A percentile compares a stretch with the other conserved stretches of the same genome.
phyloP scores from a whole-genome alignment of 2,113 vertebrate genomes.

The Zootoca vivipara region DNA sequence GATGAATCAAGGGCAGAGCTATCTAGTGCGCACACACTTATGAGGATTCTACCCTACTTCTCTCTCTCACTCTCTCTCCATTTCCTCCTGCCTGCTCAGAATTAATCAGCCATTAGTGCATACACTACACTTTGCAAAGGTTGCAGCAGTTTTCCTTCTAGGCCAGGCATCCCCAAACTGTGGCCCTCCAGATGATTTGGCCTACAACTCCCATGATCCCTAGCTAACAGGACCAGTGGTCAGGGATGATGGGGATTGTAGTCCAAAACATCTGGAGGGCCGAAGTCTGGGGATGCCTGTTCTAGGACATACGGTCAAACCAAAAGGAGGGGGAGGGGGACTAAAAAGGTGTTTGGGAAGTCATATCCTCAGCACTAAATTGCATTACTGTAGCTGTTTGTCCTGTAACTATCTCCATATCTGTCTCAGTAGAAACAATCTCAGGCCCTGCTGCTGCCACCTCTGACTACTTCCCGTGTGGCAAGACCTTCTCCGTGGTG shows the following conservation, averaged over 20 bases:
- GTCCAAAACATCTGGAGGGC: too few relatives aligned
- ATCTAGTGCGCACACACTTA: constrained; percentile 34
- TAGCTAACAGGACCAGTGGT: too few relatives aligned
- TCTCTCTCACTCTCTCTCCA: neutral
- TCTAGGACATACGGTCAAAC: neutral
- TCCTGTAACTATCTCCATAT: too few relatives aligned
- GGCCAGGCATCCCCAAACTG: too few relatives aligned
- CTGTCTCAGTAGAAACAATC: too few relatives aligned
- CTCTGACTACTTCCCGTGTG: too few relatives aligned
- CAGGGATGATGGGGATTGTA: too few relatives aligned
- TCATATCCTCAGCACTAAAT: neutral
- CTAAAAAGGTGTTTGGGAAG: neutral
- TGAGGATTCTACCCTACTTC: neutral
- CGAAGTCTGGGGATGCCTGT: too few relatives aligned
- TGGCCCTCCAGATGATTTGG: too few relatives aligned
- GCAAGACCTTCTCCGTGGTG: too few relatives aligned
- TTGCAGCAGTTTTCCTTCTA: neutral
- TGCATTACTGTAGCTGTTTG: rapidly evolving
- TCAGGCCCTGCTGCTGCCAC: too few relatives aligned
- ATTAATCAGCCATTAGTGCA: constrained; percentile 29
- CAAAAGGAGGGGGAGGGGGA: neutral
- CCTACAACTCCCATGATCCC: too few relatives aligned
- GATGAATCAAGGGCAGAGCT: constrained; percentile 46
- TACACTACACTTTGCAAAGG: neutral
- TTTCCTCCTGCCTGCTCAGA: neutral